Base-by-base conservation (phyloP, 2,113 vertebrate genomes). In the Prietella phreatophila region DNA sequence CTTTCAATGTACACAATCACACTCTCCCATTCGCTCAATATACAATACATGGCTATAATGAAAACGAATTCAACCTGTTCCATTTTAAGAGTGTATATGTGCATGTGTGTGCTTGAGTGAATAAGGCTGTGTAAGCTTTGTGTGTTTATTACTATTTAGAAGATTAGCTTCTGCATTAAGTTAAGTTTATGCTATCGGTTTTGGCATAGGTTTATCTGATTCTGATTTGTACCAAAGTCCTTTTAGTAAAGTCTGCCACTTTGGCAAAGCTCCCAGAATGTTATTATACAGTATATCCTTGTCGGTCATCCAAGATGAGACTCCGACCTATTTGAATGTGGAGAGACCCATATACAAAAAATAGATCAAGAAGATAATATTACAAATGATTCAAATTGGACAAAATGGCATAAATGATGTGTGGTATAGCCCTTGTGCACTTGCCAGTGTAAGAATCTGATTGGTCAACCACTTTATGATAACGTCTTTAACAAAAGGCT, bases 171-270 rank as follows among this genome's bases (percentile, higher is more conserved):
- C n/a, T 55, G 5, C 30, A 80, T 55, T 80, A 80, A 19, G 15
- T 55, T 10, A 30, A 8, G 6, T 80, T 80, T 80, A 47, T 19
- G 76, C 27, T n/a, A 50, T 47, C n/a, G 56, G 36, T 75, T 50
- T 33, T 27, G 42, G 22, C 2, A n/a, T n/a, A 50, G 4, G 5
- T 30, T n/a, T 15, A 73, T 73, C 33, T 25, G 8, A 47, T 75
- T 78, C 75, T 78, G 75, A 78, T 78, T 76, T 27, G 22, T 76
- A 50, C 39, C 25, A 50, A 27, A 76, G 73, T 6, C 73, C 73
- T 55, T 78, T 25, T 53, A 47, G 25, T 78, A 53, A 53, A 15
- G 25, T 79, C 47, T n/a, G 76, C 17, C 47, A 53, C 27, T 55
- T 79, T 50, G 73, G 19, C 36, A 75, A 50, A 0, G 11, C 22